Evolutionary conservation across 2,888 invertebrate species (phyloP).

Genomic region (Mamestra brassicae): DNA sequence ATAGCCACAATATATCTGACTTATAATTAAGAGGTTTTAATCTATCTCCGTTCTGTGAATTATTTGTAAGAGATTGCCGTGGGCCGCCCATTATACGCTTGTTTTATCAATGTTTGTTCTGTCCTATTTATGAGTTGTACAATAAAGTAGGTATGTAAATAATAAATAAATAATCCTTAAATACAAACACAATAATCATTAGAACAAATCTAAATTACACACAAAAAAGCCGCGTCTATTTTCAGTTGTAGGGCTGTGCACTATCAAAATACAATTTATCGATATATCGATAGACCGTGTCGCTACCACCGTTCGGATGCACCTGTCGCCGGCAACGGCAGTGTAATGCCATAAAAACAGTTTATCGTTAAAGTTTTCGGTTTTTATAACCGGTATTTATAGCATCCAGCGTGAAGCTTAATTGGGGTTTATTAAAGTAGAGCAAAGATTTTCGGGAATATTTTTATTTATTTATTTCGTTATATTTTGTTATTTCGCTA

Average conservation of each 20-base stretch:
- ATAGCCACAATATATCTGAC: background rate
- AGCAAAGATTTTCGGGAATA: background rate
- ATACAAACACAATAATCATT: background rate
- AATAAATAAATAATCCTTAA: background rate
- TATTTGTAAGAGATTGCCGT: no score
- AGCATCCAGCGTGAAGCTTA: slow-evolving; percentile 20
- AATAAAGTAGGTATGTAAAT: no score
- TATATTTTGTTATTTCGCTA: background rate
- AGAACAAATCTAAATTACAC: slow-evolving; percentile 8
- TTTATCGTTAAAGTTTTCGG: slow-evolving; percentile 71
- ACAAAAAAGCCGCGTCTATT: slow-evolving; percentile 66
- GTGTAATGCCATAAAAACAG: slow-evolving; percentile 73
- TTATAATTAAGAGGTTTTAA: no score
- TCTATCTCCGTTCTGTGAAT: no score
- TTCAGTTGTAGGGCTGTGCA: slow-evolving; percentile 65
- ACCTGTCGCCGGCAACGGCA: slow-evolving; percentile 82
- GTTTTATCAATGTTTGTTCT: no score
- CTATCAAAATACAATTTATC: slow-evolving; percentile 84
- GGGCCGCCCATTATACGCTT: no score
- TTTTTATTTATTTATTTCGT: background rate
- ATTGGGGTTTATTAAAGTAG: slow-evolving; percentile 47
- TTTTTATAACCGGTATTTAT: slow-evolving; percentile 54
- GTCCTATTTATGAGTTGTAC: no score
- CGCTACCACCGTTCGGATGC: slow-evolving; percentile 73
- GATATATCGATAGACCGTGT: slow-evolving; percentile 79